Conservation (phyloP, 2,797 vertebrate species). For the Meriones psammophilus region DNA sequence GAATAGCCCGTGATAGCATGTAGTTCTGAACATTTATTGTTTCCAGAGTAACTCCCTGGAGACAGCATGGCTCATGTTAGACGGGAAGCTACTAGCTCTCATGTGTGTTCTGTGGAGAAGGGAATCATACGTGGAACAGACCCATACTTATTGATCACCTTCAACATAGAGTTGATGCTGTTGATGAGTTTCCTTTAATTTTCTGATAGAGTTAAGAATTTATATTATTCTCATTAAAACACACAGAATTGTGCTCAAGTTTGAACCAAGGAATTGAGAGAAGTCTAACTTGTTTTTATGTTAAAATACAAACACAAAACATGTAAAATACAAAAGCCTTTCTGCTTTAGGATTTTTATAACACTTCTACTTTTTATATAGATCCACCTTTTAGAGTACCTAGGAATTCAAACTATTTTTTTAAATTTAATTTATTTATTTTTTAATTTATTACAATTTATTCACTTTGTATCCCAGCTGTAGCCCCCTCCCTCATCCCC, state of each 20-base stretch:
- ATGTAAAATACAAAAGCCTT: background rate
- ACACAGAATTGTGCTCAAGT: background rate
- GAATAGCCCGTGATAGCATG: background rate
- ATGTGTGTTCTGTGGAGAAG: background rate
- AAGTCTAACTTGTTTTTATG: background rate
- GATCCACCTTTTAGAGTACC: background rate
- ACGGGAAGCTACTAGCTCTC: background rate
- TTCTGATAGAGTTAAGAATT: constrained; percentile 6
- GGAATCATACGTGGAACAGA: background rate
- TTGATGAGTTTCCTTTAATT: background rate
- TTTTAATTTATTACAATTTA: too few species aligned
- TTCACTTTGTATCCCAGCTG: too few species aligned
- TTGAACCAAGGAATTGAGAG: background rate
- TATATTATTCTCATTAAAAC: background rate
- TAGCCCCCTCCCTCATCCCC: too few species aligned
- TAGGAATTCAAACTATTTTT: constrained; percentile 14
- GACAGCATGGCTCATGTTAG: background rate
- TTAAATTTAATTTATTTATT: too few species aligned
- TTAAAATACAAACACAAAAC: constrained; percentile 10
- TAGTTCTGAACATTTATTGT: constrained; percentile 15
- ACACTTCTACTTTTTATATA: constrained; percentile 1
- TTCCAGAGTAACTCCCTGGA: constrained; percentile 47
- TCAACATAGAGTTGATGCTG: constrained; percentile 16
- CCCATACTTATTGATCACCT: constrained; percentile 3
- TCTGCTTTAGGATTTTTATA: constrained; percentile 30